Conservation (phyloP, 1,140 invertebrate genomes). For the Rhagoletis pomonella region DNA sequence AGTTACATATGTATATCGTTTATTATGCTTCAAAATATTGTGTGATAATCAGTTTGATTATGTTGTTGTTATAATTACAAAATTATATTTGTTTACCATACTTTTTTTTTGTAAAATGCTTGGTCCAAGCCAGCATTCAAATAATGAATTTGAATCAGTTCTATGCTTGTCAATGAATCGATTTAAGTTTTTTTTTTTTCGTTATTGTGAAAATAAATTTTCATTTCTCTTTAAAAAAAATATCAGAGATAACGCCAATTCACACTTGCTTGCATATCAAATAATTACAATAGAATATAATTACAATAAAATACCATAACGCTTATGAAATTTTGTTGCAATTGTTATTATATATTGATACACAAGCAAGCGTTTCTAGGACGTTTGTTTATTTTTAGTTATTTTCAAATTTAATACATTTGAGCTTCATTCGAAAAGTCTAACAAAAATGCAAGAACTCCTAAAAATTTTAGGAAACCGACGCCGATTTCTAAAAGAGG, state of each 20-base stretch:
- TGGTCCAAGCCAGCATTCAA: neutral
- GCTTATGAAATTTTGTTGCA: no score
- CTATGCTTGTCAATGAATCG: slow-evolving; percentile 36
- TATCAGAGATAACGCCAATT: neutral
- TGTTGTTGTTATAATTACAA: slow-evolving; percentile 36
- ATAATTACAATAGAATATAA: no score
- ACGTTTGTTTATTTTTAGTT: no score
- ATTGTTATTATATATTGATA: no score
- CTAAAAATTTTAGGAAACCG: no score
- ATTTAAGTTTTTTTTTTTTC: slow-evolving; percentile 36
- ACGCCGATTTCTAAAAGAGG: no score
- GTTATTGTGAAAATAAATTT: slow-evolving; percentile 43
- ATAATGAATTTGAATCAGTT: slow-evolving; percentile 32
- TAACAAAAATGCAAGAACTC: no score
- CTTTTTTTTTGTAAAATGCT: neutral
- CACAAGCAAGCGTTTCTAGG: no score
- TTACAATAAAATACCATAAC: no score
- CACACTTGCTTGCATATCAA: neutral
- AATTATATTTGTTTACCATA: slow-evolving; percentile 39
- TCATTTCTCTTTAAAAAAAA: slow-evolving; percentile 20
- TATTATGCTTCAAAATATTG: slow-evolving; percentile 24
- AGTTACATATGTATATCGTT: neutral
- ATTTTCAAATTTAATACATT: no score
- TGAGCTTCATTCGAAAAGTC: no score
- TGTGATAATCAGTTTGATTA: slow-evolving; percentile 30